These are phyloP conservation scores for Zoanthus sansibaricus DNA, from an alignment of 92 coral and sea anemone genomes.

Conservation along the genomic window DNA sequence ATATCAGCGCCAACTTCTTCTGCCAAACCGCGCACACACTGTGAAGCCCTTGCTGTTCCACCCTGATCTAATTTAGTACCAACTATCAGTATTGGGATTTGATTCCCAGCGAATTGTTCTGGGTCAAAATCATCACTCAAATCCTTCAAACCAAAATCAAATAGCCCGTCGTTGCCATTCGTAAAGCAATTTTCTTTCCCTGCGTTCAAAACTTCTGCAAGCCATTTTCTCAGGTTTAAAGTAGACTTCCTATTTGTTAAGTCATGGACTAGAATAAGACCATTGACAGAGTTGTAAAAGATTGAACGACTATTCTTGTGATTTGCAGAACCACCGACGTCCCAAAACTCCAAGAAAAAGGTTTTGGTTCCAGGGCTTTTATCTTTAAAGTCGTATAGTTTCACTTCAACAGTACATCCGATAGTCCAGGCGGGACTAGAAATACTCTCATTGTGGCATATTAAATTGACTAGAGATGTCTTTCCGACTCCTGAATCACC, in stretches of 20 bases:
- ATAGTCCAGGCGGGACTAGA: conserved; percentile 98
- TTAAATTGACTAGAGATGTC: conserved; percentile 90
- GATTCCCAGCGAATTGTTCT: conserved; percentile 98
- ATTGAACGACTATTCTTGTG: conserved; percentile 94
- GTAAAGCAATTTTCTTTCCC: conserved; percentile 72
- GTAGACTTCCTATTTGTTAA: conserved; percentile 96
- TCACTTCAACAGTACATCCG: conserved; percentile 96
- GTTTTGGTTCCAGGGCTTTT: conserved; percentile 86
- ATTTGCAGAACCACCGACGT: conserved; percentile 96
- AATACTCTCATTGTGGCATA: conserved; percentile 92
- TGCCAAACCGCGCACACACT: conserved; percentile 81
- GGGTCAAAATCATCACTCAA: conserved; percentile 86
- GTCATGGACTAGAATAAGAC: conserved; percentile 97
- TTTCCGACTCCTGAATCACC: conserved; percentile 99
- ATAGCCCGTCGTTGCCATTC: conserved; percentile 67
- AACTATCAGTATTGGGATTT: conserved; percentile 92
- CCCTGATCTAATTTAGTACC: conserved; percentile 96
- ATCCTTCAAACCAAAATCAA: conserved; percentile 71
- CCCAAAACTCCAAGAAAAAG: conserved; percentile 96
- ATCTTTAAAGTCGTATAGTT: conserved; percentile 89
- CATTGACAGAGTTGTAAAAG: conserved; percentile 91
- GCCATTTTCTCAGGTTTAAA: conserved; percentile 90
- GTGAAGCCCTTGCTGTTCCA: conserved; percentile 83
- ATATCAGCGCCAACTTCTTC: conserved; percentile 99
- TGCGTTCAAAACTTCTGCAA: conserved; percentile 88